These are phyloP conservation scores for Columba livia DNA, from an alignment of 2,113 vertebrate genomes.

Conservation along the genomic window DNA sequence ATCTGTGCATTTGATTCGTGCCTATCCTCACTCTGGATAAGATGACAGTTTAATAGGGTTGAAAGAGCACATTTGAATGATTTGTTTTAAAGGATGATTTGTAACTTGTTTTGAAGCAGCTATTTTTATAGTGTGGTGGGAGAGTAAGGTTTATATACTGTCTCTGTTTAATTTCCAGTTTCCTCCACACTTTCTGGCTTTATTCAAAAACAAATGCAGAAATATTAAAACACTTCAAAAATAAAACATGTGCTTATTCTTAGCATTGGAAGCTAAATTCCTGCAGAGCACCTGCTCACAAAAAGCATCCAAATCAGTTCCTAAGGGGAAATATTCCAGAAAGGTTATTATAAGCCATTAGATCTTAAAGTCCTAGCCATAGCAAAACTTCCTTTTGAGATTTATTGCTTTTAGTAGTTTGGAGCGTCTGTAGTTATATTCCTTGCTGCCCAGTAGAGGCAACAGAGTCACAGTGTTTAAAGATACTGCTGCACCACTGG, in stretches of 20 bases:
- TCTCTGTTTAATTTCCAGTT: not conserved
- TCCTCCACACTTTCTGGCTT: not conserved
- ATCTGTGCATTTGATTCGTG: not conserved
- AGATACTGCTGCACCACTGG: not conserved
- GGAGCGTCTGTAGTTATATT: not conserved
- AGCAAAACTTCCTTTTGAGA: not conserved
- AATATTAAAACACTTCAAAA: not conserved
- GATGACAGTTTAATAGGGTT: constrained; percentile 8
- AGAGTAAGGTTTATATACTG: not conserved
- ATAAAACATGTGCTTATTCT: not conserved
- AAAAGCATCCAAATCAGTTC: not conserved
- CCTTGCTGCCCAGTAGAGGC: not conserved
- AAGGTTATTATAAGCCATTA: not conserved
- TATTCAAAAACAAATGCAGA: not conserved
- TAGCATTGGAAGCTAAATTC: not conserved
- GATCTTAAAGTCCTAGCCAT: not conserved
- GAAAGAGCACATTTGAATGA: not conserved
- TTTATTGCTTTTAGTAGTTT: not conserved
- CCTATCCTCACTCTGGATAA: not conserved
- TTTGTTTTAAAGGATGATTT: not conserved
- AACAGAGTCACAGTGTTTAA: not conserved
- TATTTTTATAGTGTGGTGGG: not conserved
- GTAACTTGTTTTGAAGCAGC: not conserved
- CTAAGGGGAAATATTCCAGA: not conserved
- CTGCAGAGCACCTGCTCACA: not conserved